A percentile compares a stretch with the other conserved stretches of the same genome.
These are phyloP conservation scores for Malurus alboscapulatus DNA, from an alignment of 2,113 vertebrate genomes.

Conservation along the genomic window DNA sequence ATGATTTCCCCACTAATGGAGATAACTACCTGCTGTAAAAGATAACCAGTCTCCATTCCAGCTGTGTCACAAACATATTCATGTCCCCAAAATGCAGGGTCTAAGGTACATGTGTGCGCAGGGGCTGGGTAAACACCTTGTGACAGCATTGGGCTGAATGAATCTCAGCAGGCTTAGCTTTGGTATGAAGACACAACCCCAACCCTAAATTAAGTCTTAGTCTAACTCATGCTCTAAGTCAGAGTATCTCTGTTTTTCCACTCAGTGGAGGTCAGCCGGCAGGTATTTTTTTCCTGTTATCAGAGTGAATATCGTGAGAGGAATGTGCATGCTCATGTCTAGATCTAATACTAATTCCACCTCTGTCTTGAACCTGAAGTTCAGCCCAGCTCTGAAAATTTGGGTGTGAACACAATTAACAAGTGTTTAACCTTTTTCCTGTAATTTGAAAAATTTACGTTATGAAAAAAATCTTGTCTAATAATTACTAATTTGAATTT, in stretches of 20 bases:
- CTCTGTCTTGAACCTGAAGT: background rate
- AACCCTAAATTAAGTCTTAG: background rate
- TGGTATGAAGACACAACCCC: background rate
- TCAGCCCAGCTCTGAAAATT: background rate
- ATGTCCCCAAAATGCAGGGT: background rate
- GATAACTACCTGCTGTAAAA: background rate
- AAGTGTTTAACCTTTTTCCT: background rate
- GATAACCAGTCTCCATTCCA: background rate
- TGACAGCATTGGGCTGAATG: rapidly evolving
- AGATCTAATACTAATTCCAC: background rate
- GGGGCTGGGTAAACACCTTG: background rate
- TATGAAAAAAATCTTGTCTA: background rate
- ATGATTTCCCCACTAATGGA: background rate
- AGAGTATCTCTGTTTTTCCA: background rate
- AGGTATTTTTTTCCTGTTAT: background rate
- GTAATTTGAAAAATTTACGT: background rate
- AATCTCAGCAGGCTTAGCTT: background rate
- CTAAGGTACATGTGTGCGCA: background rate
- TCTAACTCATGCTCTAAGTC: background rate
- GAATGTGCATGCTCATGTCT: background rate
- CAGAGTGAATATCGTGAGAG: background rate
- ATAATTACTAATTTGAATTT: background rate
- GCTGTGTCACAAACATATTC: background rate
- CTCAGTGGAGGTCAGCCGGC: background rate
- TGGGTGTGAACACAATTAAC: background rate